Evolutionary conservation across 2,888 invertebrate genomes (phyloP).

Genomic region (Orthosia gothica): DNA sequence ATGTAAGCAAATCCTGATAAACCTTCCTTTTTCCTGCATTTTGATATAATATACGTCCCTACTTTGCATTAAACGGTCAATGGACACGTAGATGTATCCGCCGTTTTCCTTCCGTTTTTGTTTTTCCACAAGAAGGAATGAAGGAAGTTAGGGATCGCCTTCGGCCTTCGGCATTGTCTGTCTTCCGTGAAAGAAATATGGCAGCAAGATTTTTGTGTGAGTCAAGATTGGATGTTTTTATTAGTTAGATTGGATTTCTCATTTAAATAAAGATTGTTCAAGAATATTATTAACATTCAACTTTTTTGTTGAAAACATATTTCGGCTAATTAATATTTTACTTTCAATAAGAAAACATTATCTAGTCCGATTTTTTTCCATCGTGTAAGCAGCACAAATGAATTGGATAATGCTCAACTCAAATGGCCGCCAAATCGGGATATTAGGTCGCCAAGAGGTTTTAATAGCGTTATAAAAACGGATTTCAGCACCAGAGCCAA

Average conservation of each 20-base stretch:
- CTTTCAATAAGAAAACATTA: neutral
- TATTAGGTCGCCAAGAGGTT: constrained; percentile 63
- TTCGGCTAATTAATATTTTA: neutral
- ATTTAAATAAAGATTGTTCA: constrained; percentile 1
- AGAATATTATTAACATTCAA: neutral
- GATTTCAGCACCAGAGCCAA: constrained; percentile 56
- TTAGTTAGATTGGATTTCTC: constrained; percentile 31
- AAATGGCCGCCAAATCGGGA: constrained; percentile 65
- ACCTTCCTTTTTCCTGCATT: constrained; percentile 28
- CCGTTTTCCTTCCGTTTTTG: constrained; percentile 50
- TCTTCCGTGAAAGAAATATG: constrained; percentile 44
- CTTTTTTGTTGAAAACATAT: neutral
- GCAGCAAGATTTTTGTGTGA: constrained; percentile 27
- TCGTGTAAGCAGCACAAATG: constrained; percentile 37
- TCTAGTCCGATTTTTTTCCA: neutral
- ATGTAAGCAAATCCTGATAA: constrained; percentile 1
- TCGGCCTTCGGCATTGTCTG: constrained; percentile 36
- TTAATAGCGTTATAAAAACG: constrained; percentile 63
- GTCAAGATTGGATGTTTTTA: constrained; percentile 29
- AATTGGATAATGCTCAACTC: constrained; percentile 63
- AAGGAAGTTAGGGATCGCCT: constrained; percentile 38
- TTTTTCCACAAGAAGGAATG: constrained; percentile 39
- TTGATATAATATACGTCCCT: constrained; percentile 46
- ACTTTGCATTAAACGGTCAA: constrained; percentile 58
- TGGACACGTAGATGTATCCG: constrained; percentile 24